Percentiles rank a stretch among this genome's conserved stretches.
phyloP scores from a whole-genome alignment of 2,797 vertebrate genomes.

The Chrosomus eos region DNA sequence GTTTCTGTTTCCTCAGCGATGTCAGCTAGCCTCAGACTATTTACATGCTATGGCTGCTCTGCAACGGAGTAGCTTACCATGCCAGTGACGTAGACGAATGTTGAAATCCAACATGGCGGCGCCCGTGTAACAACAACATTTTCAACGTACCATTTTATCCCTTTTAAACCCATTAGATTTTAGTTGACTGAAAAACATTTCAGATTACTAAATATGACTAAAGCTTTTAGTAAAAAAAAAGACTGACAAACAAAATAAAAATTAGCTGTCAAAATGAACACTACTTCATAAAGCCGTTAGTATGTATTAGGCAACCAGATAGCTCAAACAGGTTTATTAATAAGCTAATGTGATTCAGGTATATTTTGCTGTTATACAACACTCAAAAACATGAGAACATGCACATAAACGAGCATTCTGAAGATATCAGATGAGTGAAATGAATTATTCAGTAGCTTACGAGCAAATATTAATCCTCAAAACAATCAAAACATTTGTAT shows the following conservation, averaged over 20 bases:
- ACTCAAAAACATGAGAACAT: not conserved
- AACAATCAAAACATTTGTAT: not conserved
- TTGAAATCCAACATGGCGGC: too few species aligned
- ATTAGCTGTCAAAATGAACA: not conserved
- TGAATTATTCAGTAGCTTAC: conserved; percentile 4
- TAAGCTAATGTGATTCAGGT: not conserved
- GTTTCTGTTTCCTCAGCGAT: too few species aligned
- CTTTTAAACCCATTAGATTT: not conserved
- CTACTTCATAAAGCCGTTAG: not conserved
- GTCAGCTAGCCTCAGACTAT: too few species aligned
- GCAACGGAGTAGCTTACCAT: too few species aligned
- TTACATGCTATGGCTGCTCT: too few species aligned
- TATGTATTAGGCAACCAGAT: not conserved
- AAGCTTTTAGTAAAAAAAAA: too few species aligned
- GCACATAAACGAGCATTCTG: not conserved
- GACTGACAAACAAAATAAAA: not conserved
- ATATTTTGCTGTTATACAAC: not conserved
- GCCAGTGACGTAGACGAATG: too few species aligned
- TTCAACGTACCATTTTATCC: too few species aligned
- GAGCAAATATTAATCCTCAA: conserved; percentile 11
- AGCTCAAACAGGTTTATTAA: not conserved
- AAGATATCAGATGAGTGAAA: conserved; percentile 3
- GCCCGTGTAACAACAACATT: too few species aligned
- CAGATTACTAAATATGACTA: too few species aligned
- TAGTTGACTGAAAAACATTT: not conserved